Evolutionary conservation across 2,797 vertebrate species (phyloP), one percentile per base, ranked within the genome.

Genomic region (Choloepus didactylus): DNA sequence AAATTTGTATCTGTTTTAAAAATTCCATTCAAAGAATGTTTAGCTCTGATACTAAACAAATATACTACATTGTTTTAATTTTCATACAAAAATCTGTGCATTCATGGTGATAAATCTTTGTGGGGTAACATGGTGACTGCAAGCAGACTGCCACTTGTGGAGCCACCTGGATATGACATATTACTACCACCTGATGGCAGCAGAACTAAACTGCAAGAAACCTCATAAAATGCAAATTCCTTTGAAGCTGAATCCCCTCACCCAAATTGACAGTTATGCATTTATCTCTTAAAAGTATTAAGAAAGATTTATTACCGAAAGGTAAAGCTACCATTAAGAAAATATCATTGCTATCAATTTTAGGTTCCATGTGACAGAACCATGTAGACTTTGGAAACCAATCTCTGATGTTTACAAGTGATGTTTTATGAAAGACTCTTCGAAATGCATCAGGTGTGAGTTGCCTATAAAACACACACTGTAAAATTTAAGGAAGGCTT

Each of bases 361-460:
- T 98, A 98, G 97, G 98, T 98, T 98, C 97, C 97, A 79, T 35
- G 35, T 69, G 72, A 94, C 35, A 87, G 97, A 97, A 98, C 97
- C 98, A 98, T 87, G 95, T 98, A 98, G 98, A 96, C 98, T 98
- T 99, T 98, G 98, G 98, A 98, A 99, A 98, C 95, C 97, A 98
- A 98, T 98, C 98, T 98, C 98, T 79, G 91, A 96, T 98, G 98
- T 98, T 66, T 96, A 93, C 75, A 95, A 92, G 0, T 29, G 44
- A 98, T 98, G 97, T 98, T 98, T 98, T 98, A 98, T 98, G 98
- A 99, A 99, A 98, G 98, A 98, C 97, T 98, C 98, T 98, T 98
- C 98, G 98, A 98, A 99, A 98, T 98, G 98, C 98, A 98, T 98
- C 98, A 98, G 98, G 98, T 98, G 97, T 98, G 98, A 98, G 98